A percentile compares a stretch with the other conserved stretches of the same genome.
phyloP scores from a whole-genome alignment of 2,113 vertebrate genomes.

The Pluvianellus socialis region DNA sequence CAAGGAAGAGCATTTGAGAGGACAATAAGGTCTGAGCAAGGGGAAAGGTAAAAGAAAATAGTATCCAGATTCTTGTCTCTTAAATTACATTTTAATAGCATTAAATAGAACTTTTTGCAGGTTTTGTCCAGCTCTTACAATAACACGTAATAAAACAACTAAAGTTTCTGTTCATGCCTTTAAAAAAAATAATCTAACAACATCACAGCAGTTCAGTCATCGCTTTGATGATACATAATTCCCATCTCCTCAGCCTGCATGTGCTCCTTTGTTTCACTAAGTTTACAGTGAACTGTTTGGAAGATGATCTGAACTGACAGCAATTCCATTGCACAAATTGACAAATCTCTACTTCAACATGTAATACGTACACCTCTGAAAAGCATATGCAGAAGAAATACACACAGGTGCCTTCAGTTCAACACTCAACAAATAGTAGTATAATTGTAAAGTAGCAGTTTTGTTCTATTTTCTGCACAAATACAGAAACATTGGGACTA shows the following conservation, averaged over 20 bases:
- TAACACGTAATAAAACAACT: neutral
- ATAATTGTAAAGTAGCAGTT: neutral
- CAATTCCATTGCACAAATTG: neutral
- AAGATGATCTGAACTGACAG: constrained; percentile 10
- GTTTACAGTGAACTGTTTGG: neutral
- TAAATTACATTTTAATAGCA: neutral
- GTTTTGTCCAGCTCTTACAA: neutral
- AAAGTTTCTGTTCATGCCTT: neutral
- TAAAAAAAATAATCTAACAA: neutral
- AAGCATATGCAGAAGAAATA: neutral
- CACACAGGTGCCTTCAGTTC: neutral
- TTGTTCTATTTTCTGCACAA: neutral
- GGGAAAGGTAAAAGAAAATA: neutral
- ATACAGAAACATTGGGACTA: neutral
- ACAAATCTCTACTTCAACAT: neutral
- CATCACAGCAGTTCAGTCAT: neutral
- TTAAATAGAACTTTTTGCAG: neutral
- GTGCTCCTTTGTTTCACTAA: neutral
- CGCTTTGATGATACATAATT: neutral
- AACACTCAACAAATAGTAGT: neutral
- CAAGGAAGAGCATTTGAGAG: neutral
- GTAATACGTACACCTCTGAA: neutral
- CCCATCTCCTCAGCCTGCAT: neutral
- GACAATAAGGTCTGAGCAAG: neutral
- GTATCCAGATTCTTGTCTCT: neutral